Conservation (phyloP, 2,113 vertebrate species). For the Macroglossus sobrinus region DNA sequence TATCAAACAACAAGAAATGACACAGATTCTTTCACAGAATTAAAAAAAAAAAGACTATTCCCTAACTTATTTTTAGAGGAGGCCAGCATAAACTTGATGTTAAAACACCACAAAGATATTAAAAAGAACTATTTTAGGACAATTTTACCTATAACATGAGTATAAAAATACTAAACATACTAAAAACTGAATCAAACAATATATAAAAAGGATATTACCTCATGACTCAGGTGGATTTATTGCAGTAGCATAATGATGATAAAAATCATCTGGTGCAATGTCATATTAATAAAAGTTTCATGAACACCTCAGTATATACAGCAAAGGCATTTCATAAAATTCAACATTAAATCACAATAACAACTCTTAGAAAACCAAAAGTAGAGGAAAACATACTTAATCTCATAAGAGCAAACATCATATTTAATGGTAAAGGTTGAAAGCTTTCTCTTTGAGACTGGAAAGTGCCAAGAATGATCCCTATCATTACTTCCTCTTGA, state of each 20-base stretch:
- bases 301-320: not conserved
- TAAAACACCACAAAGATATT: not conserved
- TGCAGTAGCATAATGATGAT: not conserved
- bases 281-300: not conserved
- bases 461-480: not conserved
- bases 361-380: slow-evolving; percentile 17
- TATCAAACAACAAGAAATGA: slow-evolving; percentile 17
- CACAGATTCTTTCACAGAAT: not conserved
- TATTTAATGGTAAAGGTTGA: not conserved
- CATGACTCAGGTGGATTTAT: not conserved
- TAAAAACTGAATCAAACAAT: not conserved
- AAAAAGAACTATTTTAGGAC: not conserved
- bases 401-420: slow-evolving; percentile 16
- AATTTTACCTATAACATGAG: not conserved
- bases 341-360: not conserved
- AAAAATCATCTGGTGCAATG: not conserved
- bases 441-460: not conserved
- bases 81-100: not conserved
- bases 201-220: not conserved
- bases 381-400: not conserved
- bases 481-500: not conserved
- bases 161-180: not conserved
- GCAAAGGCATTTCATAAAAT: slow-evolving; percentile 7
- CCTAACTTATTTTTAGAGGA: not conserved
- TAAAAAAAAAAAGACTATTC: not conserved